Evolutionary conservation across 1,140 invertebrate genomes (phyloP), one percentile per base, ranked within the genome.

Genomic region (Cyphomyrmex costatus): DNA sequence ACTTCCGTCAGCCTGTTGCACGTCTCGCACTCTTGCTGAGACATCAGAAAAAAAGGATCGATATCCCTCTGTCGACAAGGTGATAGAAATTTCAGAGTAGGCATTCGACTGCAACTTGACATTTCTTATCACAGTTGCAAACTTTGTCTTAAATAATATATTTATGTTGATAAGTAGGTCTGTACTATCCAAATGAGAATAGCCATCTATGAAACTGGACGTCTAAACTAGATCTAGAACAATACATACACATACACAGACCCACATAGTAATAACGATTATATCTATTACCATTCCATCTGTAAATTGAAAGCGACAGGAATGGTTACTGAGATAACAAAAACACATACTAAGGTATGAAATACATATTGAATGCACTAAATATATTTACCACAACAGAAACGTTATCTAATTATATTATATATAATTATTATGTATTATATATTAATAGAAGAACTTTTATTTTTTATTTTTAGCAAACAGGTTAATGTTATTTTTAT

Each of bases 81-180:
- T 60, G 80, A 84, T 84, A 84, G 80, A 84, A 84, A 84, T 84
- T 84, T 74, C 80, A 84, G 70, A 61, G 77, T 68, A 68, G n/a
- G 51, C 49, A 19, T 49, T 33, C 60, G 61, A 46, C 60, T 46
- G 68, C 51, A 80, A 80, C 63, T 68, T 30, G 24, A 56, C 19
- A 56, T 70, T 80, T 80, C 78, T 80, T 80, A 80, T 80, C 65
- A 27, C 16, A 10, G 16, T 53, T 56, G 65, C 42, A 14, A 74
- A 63, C 80, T 76, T 74, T 42, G 12, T 61, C 36, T 74, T 84
- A 74, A 74, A 74, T 84, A 76, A 74, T 84, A 30, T 76, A 60
- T 83, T 42, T 24, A n/a, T 27, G 16, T 10, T 76, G 58, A 63
- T 76, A 83, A 80, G 30, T 70, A 70, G 21, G 14, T 33, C 19